phyloP scores from a whole-genome alignment of 2,888 invertebrate species.

The Catocala fraxini region DNA sequence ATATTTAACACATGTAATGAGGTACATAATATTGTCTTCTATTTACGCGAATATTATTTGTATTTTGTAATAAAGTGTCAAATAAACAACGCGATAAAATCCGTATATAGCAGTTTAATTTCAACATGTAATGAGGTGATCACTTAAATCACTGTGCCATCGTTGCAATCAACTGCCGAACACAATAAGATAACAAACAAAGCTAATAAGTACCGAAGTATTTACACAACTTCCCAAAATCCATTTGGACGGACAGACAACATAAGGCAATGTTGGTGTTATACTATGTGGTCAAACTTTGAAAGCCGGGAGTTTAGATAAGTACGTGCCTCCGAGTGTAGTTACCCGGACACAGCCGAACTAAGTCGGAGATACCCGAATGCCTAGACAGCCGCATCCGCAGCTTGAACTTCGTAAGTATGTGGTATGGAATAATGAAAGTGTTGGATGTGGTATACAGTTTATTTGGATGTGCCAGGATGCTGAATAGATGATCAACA shows the following conservation, averaged over 20 bases:
- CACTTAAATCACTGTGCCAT: too few species aligned
- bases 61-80: too few species aligned
- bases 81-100: too few species aligned
- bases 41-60: too few species aligned
- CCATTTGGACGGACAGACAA: slow-evolving; percentile 23
- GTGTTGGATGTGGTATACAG: too few species aligned
- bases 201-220: slow-evolving; percentile 23
- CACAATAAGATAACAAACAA: slow-evolving; percentile 10
- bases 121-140: too few species aligned
- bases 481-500: too few species aligned
- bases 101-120: too few species aligned
- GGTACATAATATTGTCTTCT: too few species aligned
- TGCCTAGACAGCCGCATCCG: slow-evolving; percentile 26
- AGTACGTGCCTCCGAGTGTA: slow-evolving; percentile 35
- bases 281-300: slow-evolving; percentile 41
- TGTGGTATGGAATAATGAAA: slow-evolving; percentile 7
- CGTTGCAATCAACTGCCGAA: too few species aligned
- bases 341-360: slow-evolving; percentile 18
- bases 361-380: slow-evolving; percentile 30
- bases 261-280: slow-evolving; percentile 17
- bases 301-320: slow-evolving; percentile 28
- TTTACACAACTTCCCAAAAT: slow-evolving; percentile 17
- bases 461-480: too few species aligned
- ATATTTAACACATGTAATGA: too few species aligned
- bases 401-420: slow-evolving; percentile 26